Base-by-base conservation (phyloP, 2,797 vertebrate genomes). In the Cephalopachus bancanus region DNA sequence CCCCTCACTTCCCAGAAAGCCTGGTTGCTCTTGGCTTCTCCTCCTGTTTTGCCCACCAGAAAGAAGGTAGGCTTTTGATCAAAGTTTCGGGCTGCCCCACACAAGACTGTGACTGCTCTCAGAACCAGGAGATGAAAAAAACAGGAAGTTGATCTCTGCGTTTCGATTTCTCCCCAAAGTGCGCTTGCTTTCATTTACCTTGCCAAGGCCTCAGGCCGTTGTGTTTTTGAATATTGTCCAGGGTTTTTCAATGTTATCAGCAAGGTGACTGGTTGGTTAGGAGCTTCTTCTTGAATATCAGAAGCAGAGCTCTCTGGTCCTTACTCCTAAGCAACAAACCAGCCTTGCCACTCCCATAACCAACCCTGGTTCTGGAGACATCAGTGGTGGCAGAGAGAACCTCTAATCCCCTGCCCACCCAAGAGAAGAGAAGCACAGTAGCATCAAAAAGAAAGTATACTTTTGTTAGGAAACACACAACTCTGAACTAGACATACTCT, bases 321-420 rank as follows among this genome's bases (percentile, higher is more conserved):
- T 65, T 22, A 49, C 14, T 14, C 33, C 22, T 44, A 9, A 74
- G 83, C 26, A 17, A 33, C 17, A 49, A 14, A 15, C 26, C 5
- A 26, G 65, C 14, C 28, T 10, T n/a, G 53, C 30, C 17, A 28
- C 10, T 11, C 44, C 20, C 12, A n/a, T 2, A 14, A 28, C 24
- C 59, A 85, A 28, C 16, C n/a, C 44, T 64, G 33, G 7, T 37
- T 53, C 80, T 57, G 17, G 16, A 11, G 12, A 15, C 7, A 1
- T 4, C 14, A 20, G 26, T 30, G n/a, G 26, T 5, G 33, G n/a
- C 26, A 14, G 7, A 37, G 24, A 30, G 55, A 59, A 20, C 33
- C 7, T 11, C 28, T 3, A 6, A 60, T 22, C 5, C 1, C 22
- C 19, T 3, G 4, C 30, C 15, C 59, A 20, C 7, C 10, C 57